Evolutionary conservation across 2,113 vertebrate species (phyloP).

Genomic region (Dasyprocta punctata): DNA sequence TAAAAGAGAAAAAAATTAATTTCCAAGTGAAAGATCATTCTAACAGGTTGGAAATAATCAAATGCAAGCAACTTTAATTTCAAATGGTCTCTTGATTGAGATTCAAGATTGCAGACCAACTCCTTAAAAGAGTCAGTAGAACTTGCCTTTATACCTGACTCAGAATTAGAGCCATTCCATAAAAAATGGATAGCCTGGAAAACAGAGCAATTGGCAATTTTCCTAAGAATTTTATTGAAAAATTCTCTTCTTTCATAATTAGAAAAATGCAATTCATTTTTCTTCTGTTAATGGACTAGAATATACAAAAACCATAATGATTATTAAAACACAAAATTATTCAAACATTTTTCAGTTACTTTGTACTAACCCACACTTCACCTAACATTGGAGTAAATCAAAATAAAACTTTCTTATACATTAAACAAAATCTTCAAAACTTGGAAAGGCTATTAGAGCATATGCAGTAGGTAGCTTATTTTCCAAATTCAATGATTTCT

Average conservation of each 20-base stretch:
- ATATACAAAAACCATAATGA: background rate
- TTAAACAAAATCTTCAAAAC: conserved; percentile 2
- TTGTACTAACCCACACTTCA: background rate
- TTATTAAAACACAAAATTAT: conserved; percentile 20
- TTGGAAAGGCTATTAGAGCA: background rate
- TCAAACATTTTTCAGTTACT: background rate
- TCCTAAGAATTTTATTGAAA: conserved; percentile 20
- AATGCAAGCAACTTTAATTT: background rate
- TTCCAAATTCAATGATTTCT: background rate
- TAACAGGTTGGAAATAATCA: background rate
- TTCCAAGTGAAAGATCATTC: conserved; percentile 17
- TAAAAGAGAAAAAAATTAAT: background rate
- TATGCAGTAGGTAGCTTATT: background rate
- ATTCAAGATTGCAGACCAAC: background rate
- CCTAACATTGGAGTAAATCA: conserved; percentile 7
- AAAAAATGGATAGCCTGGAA: background rate
- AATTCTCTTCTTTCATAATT: background rate
- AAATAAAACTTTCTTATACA: background rate
- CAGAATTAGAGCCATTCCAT: background rate
- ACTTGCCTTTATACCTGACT: background rate
- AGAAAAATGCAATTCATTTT: background rate
- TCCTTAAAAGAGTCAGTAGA: background rate
- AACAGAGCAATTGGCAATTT: conserved; percentile 28
- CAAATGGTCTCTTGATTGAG: background rate
- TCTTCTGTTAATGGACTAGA: conserved; percentile 9